phyloP scores from a whole-genome alignment of 1,140 invertebrate genomes.

The Drosophila mayri region DNA sequence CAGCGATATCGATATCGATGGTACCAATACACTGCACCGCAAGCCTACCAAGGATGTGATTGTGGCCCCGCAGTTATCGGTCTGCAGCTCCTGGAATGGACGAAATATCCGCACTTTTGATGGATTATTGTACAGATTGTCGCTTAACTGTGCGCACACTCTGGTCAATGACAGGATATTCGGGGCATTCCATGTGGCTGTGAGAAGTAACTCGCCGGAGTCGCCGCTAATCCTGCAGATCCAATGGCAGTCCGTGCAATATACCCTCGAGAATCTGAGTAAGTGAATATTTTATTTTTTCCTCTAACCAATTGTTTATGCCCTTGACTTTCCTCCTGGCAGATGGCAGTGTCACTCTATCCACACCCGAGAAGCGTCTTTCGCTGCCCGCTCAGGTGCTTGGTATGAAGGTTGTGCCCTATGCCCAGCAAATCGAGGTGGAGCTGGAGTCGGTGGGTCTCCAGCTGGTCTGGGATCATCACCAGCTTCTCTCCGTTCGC shows the following conservation, averaged over 20 bases:
- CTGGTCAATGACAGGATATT: slow-evolving; percentile 72
- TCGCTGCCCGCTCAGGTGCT: slow-evolving; percentile 89
- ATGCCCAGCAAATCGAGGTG: slow-evolving; percentile 88
- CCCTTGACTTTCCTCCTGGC: slow-evolving; percentile 13
- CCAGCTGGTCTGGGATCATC: slow-evolving; percentile 90
- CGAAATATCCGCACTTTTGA: slow-evolving; percentile 94
- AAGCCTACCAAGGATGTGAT: slow-evolving; percentile 55
- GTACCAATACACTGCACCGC: not conserved
- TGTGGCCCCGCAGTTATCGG: slow-evolving; percentile 60
- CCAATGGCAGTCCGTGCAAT: slow-evolving; percentile 90
- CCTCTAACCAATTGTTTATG: too few species aligned
- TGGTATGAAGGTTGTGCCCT: slow-evolving; percentile 89
- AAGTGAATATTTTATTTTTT: too few species aligned
- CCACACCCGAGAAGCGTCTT: slow-evolving; percentile 86
- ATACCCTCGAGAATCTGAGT: slow-evolving; percentile 86
- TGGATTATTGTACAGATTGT: slow-evolving; percentile 85
- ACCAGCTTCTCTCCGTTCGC: slow-evolving; percentile 88
- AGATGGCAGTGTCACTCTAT: slow-evolving; percentile 86
- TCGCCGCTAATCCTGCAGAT: slow-evolving; percentile 83
- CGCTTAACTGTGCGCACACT: slow-evolving; percentile 86
- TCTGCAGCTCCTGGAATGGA: slow-evolving; percentile 92
- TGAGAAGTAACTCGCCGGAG: not conserved
- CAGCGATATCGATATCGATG: slow-evolving; percentile 9
- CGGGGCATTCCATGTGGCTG: slow-evolving; percentile 12
- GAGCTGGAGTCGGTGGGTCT: slow-evolving; percentile 89